Percentiles rank a stretch among this genome's conserved stretches.
phyloP scores from a whole-genome alignment of 2,888 invertebrate species.

The Allacma fusca region DNA sequence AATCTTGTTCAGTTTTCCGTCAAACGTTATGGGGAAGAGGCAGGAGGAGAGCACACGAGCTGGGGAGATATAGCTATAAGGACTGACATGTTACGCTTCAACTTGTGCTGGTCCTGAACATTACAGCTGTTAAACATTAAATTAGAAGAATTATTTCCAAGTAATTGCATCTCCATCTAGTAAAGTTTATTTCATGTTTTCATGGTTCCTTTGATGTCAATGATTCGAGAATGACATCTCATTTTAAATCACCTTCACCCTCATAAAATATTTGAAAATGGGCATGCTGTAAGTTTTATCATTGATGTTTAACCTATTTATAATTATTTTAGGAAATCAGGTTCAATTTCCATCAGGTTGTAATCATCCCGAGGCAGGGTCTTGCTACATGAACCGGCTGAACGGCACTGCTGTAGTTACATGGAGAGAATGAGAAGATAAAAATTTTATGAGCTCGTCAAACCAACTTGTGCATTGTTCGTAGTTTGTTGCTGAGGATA shows the following conservation, averaged over 20 bases:
- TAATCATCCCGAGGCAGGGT: neutral
- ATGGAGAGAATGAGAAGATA: neutral
- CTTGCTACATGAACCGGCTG: neutral
- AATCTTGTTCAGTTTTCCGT: constrained; percentile 12
- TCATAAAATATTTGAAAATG: constrained; percentile 7
- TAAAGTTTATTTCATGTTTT: constrained; percentile 24
- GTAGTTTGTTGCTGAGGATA: neutral
- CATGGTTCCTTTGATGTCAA: constrained; percentile 23
- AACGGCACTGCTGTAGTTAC: neutral
- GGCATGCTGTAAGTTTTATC: neutral
- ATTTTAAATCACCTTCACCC: constrained; percentile 22
- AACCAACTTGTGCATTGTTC: constrained; percentile 16
- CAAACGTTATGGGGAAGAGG: neutral
- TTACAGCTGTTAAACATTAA: constrained; percentile 16
- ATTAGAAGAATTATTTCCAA: constrained; percentile 1
- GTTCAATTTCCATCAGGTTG: constrained; percentile 12
- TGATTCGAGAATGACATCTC: constrained; percentile 32
- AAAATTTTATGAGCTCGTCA: constrained; percentile 12
- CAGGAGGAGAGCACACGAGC: constrained; percentile 8
- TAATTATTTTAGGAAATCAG: constrained; percentile 16
- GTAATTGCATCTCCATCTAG: constrained; percentile 15
- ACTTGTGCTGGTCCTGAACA: constrained; percentile 6
- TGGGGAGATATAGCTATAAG: neutral
- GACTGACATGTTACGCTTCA: constrained; percentile 7
- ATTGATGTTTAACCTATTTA: constrained; percentile 12